Conservation (phyloP, 2,888 invertebrate genomes). For the Seira ritae region DNA sequence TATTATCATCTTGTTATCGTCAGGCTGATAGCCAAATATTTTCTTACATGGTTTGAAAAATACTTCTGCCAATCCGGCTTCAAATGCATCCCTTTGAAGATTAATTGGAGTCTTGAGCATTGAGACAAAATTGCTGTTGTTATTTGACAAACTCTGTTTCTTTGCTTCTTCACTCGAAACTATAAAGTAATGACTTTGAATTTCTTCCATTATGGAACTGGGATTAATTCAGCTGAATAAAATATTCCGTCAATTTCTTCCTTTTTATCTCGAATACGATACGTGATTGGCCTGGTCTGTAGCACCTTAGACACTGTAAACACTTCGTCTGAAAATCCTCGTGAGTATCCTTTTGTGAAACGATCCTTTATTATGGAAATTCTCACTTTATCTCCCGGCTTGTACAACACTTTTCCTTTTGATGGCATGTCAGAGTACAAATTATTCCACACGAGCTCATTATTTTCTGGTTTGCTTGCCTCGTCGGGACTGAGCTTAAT, state of each 20-base stretch:
- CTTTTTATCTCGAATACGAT: constrained; percentile 5
- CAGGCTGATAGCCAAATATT: constrained; percentile 18
- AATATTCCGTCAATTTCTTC: constrained; percentile 3
- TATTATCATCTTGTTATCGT: neutral
- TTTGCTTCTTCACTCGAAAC: constrained; percentile 17
- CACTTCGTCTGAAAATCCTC: constrained; percentile 15
- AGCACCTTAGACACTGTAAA: constrained; percentile 17
- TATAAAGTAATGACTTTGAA: constrained; percentile 22
- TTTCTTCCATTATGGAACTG: constrained; percentile 35
- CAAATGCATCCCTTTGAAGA: constrained; percentile 1
- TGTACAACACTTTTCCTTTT: too few species aligned
- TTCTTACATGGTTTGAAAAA: neutral
- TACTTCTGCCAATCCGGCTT: constrained; percentile 15
- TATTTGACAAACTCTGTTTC: neutral
- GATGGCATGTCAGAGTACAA: neutral
- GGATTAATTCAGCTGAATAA: constrained; percentile 21
- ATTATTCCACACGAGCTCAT: constrained; percentile 16
- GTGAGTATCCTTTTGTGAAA: constrained; percentile 23
- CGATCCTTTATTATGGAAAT: neutral
- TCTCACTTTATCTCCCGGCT: neutral
- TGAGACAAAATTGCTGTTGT: constrained; percentile 19
- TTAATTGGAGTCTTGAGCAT: constrained; percentile 23
- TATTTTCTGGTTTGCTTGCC: constrained; percentile 3
- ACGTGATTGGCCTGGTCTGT: constrained; percentile 8
- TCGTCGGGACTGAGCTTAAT: constrained; percentile 5